Evolutionary conservation across 92 coral and sea anemone species (phyloP).

Genomic region (Zoanthus sociatus): DNA sequence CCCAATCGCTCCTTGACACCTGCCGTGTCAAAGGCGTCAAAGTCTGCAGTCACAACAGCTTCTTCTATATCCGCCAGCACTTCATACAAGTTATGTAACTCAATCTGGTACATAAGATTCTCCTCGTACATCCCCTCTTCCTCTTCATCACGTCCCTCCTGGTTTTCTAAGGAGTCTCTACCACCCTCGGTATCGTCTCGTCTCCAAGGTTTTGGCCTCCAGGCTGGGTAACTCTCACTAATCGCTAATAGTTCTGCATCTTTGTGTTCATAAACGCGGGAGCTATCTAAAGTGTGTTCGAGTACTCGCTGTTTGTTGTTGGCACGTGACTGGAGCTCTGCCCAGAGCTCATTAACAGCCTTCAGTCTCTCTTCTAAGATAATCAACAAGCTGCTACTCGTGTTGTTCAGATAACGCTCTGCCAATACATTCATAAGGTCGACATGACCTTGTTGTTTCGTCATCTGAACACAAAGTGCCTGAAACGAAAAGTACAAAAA

Average conservation of each 20-base stretch:
- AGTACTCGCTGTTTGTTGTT: constrained; percentile 80
- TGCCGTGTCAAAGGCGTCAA: constrained; percentile 74
- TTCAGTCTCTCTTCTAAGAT: constrained; percentile 93
- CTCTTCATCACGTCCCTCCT: constrained; percentile 51
- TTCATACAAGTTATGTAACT: constrained; percentile 91
- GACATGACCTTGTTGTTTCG: constrained; percentile 87
- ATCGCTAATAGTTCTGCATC: constrained; percentile 71
- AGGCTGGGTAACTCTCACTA: constrained; percentile 86
- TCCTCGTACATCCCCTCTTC: constrained; percentile 79
- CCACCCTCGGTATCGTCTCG: constrained; percentile 14
- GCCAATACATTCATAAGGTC: constrained; percentile 91
- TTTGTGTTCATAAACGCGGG: constrained; percentile 25
- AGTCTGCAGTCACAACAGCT: constrained; percentile 72
- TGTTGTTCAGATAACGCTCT: constrained; percentile 67
- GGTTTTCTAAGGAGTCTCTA: constrained; percentile 28
- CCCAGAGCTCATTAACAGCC: constrained; percentile 91
- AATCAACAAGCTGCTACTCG: constrained; percentile 83
- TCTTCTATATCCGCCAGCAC: constrained; percentile 91
- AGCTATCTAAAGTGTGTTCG: constrained; percentile 75
- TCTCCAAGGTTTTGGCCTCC: constrained; percentile 66
- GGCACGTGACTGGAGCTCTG: constrained; percentile 84
- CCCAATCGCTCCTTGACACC: constrained; percentile 74
- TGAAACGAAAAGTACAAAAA: constrained; percentile 17
- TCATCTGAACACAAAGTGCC: constrained; percentile 95
- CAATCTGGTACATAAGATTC: constrained; percentile 80